These are phyloP conservation scores for Ischnus inquisitorius DNA, from an alignment of 2,888 invertebrate species.

Conservation along the genomic window DNA sequence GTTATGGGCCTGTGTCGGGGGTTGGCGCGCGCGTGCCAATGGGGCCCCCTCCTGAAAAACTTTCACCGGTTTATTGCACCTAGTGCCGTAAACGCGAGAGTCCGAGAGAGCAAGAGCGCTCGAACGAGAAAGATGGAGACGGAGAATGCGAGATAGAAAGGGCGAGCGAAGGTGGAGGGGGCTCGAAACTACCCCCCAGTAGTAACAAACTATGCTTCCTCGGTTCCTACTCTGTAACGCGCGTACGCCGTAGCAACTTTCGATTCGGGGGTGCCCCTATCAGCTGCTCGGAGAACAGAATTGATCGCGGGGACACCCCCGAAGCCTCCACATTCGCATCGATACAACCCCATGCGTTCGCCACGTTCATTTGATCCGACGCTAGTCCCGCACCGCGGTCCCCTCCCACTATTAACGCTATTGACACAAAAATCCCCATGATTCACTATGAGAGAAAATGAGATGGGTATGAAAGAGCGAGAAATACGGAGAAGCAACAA, in stretches of 20 bases:
- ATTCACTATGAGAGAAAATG: conserved; percentile 9
- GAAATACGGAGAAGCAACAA: conserved; percentile 46
- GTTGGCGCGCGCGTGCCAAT: conserved; percentile 80
- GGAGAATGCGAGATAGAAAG: conserved; percentile 38
- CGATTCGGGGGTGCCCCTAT: conserved; percentile 75
- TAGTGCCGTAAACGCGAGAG: conserved; percentile 43
- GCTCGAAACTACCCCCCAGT: conserved; percentile 64
- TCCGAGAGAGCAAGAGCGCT: conserved; percentile 25
- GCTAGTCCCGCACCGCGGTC: conserved; percentile 70
- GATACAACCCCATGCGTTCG: conserved; percentile 25
- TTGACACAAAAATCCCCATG: conserved; percentile 78
- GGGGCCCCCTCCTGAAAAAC: conserved; percentile 80
- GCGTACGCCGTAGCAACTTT: conserved; percentile 62
- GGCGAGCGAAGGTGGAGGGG: conserved; percentile 68
- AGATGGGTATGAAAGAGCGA: conserved; percentile 50
- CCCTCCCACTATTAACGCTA: conserved; percentile 83
- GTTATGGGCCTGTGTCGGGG: conserved; percentile 65
- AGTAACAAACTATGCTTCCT: conserved; percentile 32
- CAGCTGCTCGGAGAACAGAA: conserved; percentile 80
- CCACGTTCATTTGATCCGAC: conserved; percentile 69
- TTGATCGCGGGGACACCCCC: conserved; percentile 79
- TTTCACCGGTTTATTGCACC: conserved; percentile 81
- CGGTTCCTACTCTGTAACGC: conserved; percentile 53
- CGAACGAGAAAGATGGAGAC: conserved; percentile 49
- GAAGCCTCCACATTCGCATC: conserved; percentile 59